A percentile compares a stretch with the other conserved stretches of the same genome.
Evolutionary conservation across 2,888 invertebrate genomes (phyloP).

Genomic region (Abscondita cerata): DNA sequence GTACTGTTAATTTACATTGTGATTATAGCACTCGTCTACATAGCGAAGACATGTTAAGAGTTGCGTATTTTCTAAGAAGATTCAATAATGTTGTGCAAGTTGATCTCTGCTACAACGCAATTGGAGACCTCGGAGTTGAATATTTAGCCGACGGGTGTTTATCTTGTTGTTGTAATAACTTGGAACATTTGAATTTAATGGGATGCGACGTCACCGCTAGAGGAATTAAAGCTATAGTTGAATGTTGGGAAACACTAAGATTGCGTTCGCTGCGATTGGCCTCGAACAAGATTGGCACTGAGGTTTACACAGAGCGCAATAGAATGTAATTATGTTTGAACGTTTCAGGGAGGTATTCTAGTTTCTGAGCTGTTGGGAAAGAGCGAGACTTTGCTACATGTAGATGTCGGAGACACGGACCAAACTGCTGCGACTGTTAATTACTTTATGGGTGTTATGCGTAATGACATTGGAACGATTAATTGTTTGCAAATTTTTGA

Average conservation of each 20-base stretch:
- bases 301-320: conserved; percentile 47
- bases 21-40: conserved; percentile 56
- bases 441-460: conserved; percentile 47
- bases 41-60: conserved; percentile 61
- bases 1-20: background rate
- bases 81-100: conserved; percentile 61
- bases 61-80: conserved; percentile 60
- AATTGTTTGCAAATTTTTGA: conserved; percentile 49
- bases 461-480: conserved; percentile 46
- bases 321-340: background rate
- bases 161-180: conserved; percentile 58
- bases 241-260: conserved; percentile 51
- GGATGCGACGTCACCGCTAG: conserved; percentile 62
- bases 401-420: conserved; percentile 66
- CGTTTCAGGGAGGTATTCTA: conserved; percentile 59
- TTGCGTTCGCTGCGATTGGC: conserved; percentile 64
- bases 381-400: conserved; percentile 59
- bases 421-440: conserved; percentile 63
- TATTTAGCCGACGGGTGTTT: conserved; percentile 59
- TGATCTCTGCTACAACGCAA: conserved; percentile 65
- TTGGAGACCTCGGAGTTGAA: conserved; percentile 62
- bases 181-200: conserved; percentile 64
- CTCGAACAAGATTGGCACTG: conserved; percentile 66
- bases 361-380: conserved; percentile 61
- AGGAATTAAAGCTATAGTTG: conserved; percentile 55